phyloP scores from a whole-genome alignment of 2,797 vertebrate species.

The Mormyrus proboscirostris region DNA sequence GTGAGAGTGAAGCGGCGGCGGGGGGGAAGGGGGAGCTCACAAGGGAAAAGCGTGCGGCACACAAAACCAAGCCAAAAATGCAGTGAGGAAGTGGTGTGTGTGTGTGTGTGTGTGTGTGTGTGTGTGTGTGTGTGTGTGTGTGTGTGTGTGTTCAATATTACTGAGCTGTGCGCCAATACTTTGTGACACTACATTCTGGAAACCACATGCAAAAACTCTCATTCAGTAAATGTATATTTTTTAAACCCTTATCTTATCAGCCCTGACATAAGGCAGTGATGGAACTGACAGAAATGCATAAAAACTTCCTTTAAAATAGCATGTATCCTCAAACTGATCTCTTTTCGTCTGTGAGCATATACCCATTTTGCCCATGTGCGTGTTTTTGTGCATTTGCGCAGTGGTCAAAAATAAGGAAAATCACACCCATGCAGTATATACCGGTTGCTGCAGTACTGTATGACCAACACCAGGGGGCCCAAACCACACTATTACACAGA shows the following conservation, averaged over 20 bases:
- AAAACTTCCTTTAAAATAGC: not conserved
- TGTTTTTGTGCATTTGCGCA: slow-evolving; percentile 29
- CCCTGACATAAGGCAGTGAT: not conserved
- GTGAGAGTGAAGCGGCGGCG: slow-evolving; percentile 30
- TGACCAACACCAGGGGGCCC: slow-evolving; percentile 69
- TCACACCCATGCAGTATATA: slow-evolving; percentile 77
- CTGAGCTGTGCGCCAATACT: not conserved
- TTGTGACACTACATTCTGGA: not conserved
- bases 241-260: not conserved
- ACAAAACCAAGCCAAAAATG: slow-evolving; percentile 44
- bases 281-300: not conserved
- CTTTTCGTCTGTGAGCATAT: not conserved
- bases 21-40: slow-evolving; percentile 28
- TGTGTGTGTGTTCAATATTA: slow-evolving; percentile 8
- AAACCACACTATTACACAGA: slow-evolving; percentile 70
- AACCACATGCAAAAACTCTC: not conserved
- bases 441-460: slow-evolving; percentile 69
- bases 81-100: slow-evolving; percentile 43
- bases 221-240: not conserved
- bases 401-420: slow-evolving; percentile 40
- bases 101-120: not conserved
- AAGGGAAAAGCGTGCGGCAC: slow-evolving; percentile 53
- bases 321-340: not conserved
- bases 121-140: not conserved
- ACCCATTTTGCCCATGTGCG: slow-evolving; percentile 18